Conservation (phyloP, 2,797 vertebrate genomes). For the Gouania willdenowi region DNA sequence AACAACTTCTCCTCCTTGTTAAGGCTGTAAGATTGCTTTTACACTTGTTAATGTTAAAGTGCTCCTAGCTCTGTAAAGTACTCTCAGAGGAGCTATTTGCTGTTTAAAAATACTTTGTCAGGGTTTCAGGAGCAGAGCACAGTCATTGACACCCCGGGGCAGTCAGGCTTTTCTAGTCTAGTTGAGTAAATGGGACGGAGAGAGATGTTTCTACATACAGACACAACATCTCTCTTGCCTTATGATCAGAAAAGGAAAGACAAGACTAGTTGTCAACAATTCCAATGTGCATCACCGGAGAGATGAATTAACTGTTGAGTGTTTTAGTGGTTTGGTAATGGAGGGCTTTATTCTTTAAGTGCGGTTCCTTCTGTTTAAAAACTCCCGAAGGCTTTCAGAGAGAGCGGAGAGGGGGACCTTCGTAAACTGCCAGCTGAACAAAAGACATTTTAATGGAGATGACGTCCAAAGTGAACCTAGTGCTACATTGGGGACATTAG, state of each 20-base stretch:
- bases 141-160: conserved; percentile 57
- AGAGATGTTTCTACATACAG: conserved; percentile 19
- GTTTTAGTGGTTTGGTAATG: conserved; percentile 65
- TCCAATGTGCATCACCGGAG: neutral
- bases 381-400: conserved; percentile 45
- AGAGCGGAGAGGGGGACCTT: conserved; percentile 36
- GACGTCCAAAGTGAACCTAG: conserved; percentile 29
- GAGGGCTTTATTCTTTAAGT: conserved; percentile 70
- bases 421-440: conserved; percentile 46
- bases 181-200: conserved; percentile 59
- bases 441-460: conserved; percentile 51
- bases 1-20: conserved; percentile 52
- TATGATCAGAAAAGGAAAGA: neutral
- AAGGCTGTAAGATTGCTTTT: conserved; percentile 49
- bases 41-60: conserved; percentile 53
- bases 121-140: conserved; percentile 38
- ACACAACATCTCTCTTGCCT: conserved; percentile 1
- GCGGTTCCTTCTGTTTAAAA: conserved; percentile 48
- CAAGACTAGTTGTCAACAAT: conserved; percentile 1
- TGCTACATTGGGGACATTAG: conserved; percentile 31
- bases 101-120: conserved; percentile 71
- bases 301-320: conserved; percentile 56
- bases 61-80: conserved; percentile 34
- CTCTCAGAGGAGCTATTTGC: conserved; percentile 59
- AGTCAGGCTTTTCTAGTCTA: conserved; percentile 30